Evolutionary conservation across 2,113 vertebrate genomes (phyloP).

Genomic region (Miniopterus natalensis): DNA sequence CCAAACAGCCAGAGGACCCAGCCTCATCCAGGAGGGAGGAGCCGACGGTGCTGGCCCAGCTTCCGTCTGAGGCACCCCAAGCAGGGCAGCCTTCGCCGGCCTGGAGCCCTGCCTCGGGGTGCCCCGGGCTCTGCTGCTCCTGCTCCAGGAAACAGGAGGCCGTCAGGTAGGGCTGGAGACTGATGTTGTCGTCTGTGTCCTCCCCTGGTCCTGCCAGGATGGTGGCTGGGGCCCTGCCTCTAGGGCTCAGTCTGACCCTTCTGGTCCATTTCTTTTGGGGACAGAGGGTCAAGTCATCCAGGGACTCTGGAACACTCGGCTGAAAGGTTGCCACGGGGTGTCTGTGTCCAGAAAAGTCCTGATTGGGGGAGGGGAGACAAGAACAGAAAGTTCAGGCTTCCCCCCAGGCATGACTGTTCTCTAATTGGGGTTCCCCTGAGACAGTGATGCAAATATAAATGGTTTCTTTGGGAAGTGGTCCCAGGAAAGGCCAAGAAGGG

Average conservation of each 20-base stretch:
- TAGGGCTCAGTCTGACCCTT: neutral
- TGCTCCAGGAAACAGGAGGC: neutral
- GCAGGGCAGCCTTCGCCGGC: neutral
- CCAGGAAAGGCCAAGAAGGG: neutral
- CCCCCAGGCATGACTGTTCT: neutral
- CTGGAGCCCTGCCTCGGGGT: neutral
- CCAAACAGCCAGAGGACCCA: neutral
- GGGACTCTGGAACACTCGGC: neutral
- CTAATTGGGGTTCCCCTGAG: neutral
- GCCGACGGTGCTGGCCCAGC: slow-evolving; percentile 42
- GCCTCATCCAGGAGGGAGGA: neutral
- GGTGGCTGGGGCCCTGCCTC: neutral
- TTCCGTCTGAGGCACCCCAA: slow-evolving; percentile 33
- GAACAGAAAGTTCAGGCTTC: neutral
- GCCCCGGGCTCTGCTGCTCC: rapidly evolving
- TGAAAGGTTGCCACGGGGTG: neutral
- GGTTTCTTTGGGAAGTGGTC: neutral
- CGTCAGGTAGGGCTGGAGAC: slow-evolving; percentile 55
- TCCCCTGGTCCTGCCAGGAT: neutral
- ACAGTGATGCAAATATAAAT: neutral
- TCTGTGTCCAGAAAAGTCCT: slow-evolving; percentile 71
- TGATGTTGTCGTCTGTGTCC: neutral
- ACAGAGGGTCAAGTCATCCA: slow-evolving; percentile 45
- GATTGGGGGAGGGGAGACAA: slow-evolving; percentile 12
- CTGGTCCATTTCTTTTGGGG: slow-evolving; percentile 39